These are phyloP conservation scores for Thymallus thymallus DNA, from an alignment of 2,113 vertebrate species.

Conservation along the genomic window DNA sequence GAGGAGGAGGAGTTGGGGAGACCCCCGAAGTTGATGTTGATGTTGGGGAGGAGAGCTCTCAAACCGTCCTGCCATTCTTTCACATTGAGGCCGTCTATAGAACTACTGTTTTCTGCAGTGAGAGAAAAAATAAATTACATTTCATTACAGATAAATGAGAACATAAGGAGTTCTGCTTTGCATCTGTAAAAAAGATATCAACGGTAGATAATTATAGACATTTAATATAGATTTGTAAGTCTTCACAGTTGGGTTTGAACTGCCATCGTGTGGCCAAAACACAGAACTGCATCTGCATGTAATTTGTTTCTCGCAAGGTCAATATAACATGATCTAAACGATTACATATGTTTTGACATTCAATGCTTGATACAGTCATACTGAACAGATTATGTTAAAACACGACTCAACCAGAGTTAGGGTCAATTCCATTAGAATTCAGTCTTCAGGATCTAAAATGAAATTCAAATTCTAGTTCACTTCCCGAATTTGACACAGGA, in stretches of 20 bases:
- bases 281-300: conserved; percentile 32
- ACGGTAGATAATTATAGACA: too few relatives aligned
- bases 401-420: background rate
- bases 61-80: conserved; percentile 99
- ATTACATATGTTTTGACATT: too few relatives aligned
- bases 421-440: conserved; percentile 5
- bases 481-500: too few relatives aligned
- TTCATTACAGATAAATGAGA: too few relatives aligned
- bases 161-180: too few relatives aligned
- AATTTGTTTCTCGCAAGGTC: conserved; percentile 19
- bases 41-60: conserved; percentile 98
- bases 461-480: too few relatives aligned
- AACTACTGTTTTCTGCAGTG: conserved; percentile 90
- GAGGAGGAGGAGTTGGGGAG: conserved; percentile 89
- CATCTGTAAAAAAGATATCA: too few relatives aligned
- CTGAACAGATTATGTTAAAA: too few relatives aligned
- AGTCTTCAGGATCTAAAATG: conserved; percentile 10
- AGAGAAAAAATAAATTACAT: conserved; percentile 66
- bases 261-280: conserved; percentile 35
- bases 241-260: background rate
- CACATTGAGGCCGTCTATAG: conserved; percentile 98
- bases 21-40: conserved; percentile 99
- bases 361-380: too few relatives aligned
- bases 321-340: conserved; percentile 5
- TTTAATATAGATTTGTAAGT: background rate